Conservation (phyloP, 2,888 invertebrate genomes). For the Philonicus albiceps region DNA sequence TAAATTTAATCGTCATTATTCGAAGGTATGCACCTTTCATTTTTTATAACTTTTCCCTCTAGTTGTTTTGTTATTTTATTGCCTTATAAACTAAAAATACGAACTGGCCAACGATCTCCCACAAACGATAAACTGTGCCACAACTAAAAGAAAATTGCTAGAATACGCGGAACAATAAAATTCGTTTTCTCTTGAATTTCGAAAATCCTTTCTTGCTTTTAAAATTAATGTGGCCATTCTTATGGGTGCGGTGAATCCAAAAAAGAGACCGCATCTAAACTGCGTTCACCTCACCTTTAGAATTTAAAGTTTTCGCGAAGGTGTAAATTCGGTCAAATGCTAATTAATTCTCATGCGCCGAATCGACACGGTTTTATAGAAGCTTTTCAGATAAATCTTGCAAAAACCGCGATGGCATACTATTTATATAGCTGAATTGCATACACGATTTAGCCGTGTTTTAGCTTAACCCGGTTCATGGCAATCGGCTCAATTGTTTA, state of each 20-base stretch:
- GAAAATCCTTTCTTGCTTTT: not conserved
- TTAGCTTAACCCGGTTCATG: not conserved
- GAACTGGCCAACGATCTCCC: not conserved
- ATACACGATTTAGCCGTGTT: not conserved
- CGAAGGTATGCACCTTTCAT: not conserved
- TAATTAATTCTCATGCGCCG: not conserved
- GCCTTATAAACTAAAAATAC: not conserved
- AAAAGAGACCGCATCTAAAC: not conserved
- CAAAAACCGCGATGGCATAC: not conserved
- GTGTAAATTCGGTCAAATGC: not conserved
- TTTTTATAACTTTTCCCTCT: not conserved
- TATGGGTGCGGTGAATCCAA: not conserved
- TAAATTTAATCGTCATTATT: not conserved
- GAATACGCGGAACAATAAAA: not conserved
- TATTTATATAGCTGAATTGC: not conserved
- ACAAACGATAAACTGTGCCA: not conserved
- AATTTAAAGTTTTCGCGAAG: not conserved
- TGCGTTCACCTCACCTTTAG: not conserved
- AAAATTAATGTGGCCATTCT: not conserved
- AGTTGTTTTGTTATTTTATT: not conserved
- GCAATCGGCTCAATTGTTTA: not conserved
- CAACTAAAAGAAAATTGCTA: not conserved
- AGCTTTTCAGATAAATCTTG: not conserved
- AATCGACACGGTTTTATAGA: not conserved
- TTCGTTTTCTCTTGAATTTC: not conserved